Base-by-base conservation (phyloP, 1,140 invertebrate genomes). In the Ostrea denselamellosa region DNA sequence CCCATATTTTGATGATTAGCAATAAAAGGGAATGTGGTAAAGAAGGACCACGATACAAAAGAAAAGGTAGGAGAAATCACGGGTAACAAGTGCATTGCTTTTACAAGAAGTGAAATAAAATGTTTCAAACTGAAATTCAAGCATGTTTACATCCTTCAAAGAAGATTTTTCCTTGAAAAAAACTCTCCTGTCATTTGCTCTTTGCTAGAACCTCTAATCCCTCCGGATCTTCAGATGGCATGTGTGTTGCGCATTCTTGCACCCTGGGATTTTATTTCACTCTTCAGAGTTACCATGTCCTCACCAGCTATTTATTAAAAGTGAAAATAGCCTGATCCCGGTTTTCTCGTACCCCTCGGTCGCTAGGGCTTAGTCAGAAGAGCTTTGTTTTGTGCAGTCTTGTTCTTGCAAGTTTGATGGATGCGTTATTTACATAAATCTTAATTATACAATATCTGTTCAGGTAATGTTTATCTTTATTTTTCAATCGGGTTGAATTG, bases 371-470 rank as follows among this genome's bases (percentile, higher is more conserved):
- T 71, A 71, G 68, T 71, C 68, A 71, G 68, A 71, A 34, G 68
- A 34, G 25, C 22, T 71, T 71, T 28, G 68, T 25, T 25, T 34
- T 71, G 68, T 34, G 68, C 68, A 71, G 25, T 71, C 68, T 25
- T 71, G 68, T 71, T 25, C 22, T 25, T 25, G 28, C 68, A 34
- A 12, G 68, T 71, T 71, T 71, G 68, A 71, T 71, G 22, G 68
- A 71, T 71, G 68, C 22, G 68, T 71, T 71, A 71, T 71, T 71
- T 71, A 71, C 68, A 71, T 71, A 25, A 71, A 71, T 71, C 68
- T 71, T 71, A 71, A 71, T 71, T 71, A 71, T 34, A 71, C 68
- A 71, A 71, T 71, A 71, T 71, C 68, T 71, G 68, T 25, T 71
- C 68, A 71, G 28, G 28, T 25, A 71, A 71, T 71, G 68, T 71